Conservation (phyloP, 2,797 vertebrate genomes). For the Pseudopleuronectes americanus region DNA sequence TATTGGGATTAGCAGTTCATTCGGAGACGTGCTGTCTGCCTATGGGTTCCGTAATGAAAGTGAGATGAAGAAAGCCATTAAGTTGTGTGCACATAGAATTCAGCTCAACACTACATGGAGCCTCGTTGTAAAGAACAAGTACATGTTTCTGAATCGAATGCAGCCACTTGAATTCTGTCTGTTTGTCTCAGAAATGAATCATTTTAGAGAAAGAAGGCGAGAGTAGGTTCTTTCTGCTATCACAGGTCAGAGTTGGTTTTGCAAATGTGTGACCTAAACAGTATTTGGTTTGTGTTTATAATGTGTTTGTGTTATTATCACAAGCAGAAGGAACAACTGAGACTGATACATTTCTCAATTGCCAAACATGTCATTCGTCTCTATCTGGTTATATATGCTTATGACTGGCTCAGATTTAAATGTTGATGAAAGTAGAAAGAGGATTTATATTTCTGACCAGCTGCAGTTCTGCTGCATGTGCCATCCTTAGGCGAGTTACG, state of each 20-base stretch:
- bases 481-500: not conserved
- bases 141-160: slow-evolving; percentile 10
- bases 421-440: no score
- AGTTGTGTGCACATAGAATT: slow-evolving; percentile 13
- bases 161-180: not conserved
- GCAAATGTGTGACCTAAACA: no score
- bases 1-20: slow-evolving; percentile 65
- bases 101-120: slow-evolving; percentile 10
- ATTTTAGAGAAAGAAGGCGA: no score
- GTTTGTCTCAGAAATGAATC: not conserved
- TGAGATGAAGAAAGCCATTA: slow-evolving; percentile 31
- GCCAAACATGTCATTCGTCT: not conserved
- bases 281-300: not conserved
- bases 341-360: not conserved
- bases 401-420: no score
- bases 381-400: no score
- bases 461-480: not conserved
- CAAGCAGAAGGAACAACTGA: not conserved
- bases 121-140: not conserved
- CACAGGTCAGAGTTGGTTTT: no score
- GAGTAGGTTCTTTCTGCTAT: no score
- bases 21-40: slow-evolving; percentile 3
- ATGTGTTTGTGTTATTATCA: not conserved
- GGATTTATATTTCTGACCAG: not conserved
- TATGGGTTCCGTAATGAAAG: slow-evolving; percentile 37